Base-by-base conservation (phyloP, 2,113 vertebrate species). In the Seriola rivoliana region DNA sequence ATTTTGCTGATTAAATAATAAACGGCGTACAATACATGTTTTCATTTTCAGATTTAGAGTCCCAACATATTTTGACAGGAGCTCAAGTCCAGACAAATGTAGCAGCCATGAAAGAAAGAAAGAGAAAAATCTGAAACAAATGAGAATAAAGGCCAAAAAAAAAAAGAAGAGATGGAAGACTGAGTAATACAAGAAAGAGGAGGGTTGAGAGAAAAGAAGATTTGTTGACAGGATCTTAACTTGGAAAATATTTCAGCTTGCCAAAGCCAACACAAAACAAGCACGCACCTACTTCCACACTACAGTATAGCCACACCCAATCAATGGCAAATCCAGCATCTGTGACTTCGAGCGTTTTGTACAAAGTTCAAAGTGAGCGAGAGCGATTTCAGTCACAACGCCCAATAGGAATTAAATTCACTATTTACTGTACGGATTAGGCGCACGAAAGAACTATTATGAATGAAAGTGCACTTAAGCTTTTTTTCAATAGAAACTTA, bases 191-290 rank as follows among this genome's bases (percentile, higher is more conserved):
- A 32, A 54, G 40, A 25, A 81, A 84, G 68, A 76, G 70, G 57
- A 67, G 68, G 77, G 67, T 16, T 40, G 12, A 67, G 12, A 67
- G 42, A 78, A 74, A 77, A 71, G 42, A 69, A 46, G 69, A 74
- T 81, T 80, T 87, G 84, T 88, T 46, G 57, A 85, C 89, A 82
- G 72, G 82, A 91, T 90, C 82, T 86, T 71, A 64, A 80, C 77
- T 32, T 81, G 84, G 87, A 93, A 93, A 89, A 86, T 90, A 82
- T 78, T 80, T 78, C 85, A 76, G 74, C 78, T 65, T 92, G 91
- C 90, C 90, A 92, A 91, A 89, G 66, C 86, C 64, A 91, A 93
- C 85, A 91, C 14, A 86, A 91, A 80, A 88, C 75, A 90, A 82
- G 88, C 80, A 83, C 82, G 74, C 75, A 82, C 82, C 78, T 71